Conservation (phyloP, 1,140 invertebrate genomes). For the Neodiprion pinetum region DNA sequence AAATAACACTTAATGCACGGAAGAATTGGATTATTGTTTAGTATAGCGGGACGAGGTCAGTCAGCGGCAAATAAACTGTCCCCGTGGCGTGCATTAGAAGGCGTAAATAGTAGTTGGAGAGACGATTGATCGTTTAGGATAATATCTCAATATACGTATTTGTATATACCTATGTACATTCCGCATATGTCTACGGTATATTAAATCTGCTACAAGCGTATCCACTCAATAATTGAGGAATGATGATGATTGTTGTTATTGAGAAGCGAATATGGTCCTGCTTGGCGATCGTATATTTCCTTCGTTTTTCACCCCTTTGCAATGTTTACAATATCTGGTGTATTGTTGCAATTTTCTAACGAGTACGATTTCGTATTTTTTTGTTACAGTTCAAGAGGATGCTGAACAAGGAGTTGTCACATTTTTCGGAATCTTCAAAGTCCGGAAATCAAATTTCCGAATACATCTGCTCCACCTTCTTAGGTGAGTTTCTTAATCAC, state of each 20-base stretch:
- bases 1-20: not conserved
- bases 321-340: not conserved
- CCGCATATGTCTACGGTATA: too few relatives aligned
- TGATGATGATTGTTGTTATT: too few relatives aligned
- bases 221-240: too few relatives aligned
- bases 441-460: conserved; percentile 99
- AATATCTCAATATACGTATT: too few relatives aligned
- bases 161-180: too few relatives aligned
- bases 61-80: not conserved
- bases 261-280: too few relatives aligned
- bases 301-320: too few relatives aligned
- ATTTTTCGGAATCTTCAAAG: conserved; percentile 98
- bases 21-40: conserved; percentile 3
- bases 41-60: not conserved
- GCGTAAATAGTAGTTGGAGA: too few relatives aligned
- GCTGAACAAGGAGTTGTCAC: conserved; percentile 98
- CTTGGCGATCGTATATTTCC: too few relatives aligned
- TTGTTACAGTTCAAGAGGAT: conserved; percentile 96
- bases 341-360: not conserved
- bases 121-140: too few relatives aligned
- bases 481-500: conserved; percentile 77
- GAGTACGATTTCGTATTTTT: conserved; percentile 18
- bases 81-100: not conserved
- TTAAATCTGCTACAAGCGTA: too few relatives aligned
- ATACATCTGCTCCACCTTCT: conserved; percentile 98